Evolutionary conservation across 2,797 vertebrate genomes (phyloP).

Genomic region (Nothura maculosa): DNA sequence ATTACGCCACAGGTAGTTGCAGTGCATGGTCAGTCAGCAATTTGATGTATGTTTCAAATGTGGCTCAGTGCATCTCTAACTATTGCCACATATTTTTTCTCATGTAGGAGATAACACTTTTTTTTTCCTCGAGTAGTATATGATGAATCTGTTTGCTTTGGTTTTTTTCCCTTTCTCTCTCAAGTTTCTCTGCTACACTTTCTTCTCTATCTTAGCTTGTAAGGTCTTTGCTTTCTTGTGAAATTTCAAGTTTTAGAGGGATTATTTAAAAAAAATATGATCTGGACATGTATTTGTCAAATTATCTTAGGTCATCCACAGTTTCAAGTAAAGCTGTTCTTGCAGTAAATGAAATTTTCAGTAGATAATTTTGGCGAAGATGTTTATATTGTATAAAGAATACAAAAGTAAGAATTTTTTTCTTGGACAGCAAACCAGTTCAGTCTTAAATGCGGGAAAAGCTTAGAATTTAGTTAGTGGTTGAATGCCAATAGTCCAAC

Average conservation of each 20-base stretch:
- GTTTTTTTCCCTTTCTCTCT: neutral
- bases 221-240: neutral
- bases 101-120: neutral
- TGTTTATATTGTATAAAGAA: neutral
- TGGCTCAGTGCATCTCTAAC: neutral
- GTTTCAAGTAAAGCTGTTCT: neutral
- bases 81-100: neutral
- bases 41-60: neutral
- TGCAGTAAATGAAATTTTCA: neutral
- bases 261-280: neutral
- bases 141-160: rapidly evolving
- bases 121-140: neutral
- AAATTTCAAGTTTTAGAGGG: neutral
- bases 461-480: neutral
- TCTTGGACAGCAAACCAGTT: neutral
- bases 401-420: neutral
- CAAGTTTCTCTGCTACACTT: neutral
- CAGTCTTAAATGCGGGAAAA: neutral
- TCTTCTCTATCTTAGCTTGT: neutral
- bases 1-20: neutral
- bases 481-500: neutral
- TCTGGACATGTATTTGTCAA: neutral
- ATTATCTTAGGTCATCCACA: neutral
- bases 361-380: neutral
- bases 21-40: neutral